These are phyloP conservation scores for Microctenopoma stevenorrisi DNA, from an alignment of 2,797 vertebrate species.

Conservation along the genomic window DNA sequence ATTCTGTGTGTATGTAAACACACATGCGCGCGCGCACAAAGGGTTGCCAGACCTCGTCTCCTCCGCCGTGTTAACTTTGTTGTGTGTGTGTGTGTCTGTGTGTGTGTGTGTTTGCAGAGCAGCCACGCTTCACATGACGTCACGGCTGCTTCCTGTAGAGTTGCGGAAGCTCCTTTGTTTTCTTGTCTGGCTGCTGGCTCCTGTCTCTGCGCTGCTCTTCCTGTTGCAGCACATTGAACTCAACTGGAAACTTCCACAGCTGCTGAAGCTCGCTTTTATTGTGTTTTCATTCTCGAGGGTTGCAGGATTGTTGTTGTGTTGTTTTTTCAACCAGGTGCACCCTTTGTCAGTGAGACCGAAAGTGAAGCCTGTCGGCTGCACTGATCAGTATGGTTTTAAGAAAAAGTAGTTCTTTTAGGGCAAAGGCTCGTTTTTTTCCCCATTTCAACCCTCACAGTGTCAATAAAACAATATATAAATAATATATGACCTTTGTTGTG, in stretches of 20 bases:
- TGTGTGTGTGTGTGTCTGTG: conserved; percentile 14
- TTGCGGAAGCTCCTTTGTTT: conserved; percentile 79
- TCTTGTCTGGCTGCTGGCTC: conserved; percentile 55
- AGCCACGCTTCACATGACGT: conserved; percentile 46
- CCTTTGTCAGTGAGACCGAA: neutral
- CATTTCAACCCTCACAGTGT: neutral
- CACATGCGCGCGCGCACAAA: too few species aligned
- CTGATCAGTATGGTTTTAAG: neutral
- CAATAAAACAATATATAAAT: neutral
- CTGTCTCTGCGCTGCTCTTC: conserved; percentile 63
- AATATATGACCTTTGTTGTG: neutral
- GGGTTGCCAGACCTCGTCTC: conserved; percentile 4
- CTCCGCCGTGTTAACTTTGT: neutral
- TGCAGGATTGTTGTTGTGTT: conserved; percentile 1
- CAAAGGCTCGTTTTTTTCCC: neutral
- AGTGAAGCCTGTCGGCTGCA: neutral
- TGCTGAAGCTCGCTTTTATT: conserved; percentile 23
- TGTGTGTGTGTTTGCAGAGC: conserved; percentile 47
- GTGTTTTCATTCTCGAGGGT: conserved; percentile 16
- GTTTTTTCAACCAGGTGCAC: neutral
- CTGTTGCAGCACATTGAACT: conserved; percentile 54
- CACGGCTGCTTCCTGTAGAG: conserved; percentile 76
- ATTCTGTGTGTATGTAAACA: conserved; percentile 46
- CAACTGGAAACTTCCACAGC: conserved; percentile 51
- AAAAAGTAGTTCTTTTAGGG: neutral